Base-by-base conservation (phyloP, 2,113 vertebrate genomes). In the Numenius arquata region DNA sequence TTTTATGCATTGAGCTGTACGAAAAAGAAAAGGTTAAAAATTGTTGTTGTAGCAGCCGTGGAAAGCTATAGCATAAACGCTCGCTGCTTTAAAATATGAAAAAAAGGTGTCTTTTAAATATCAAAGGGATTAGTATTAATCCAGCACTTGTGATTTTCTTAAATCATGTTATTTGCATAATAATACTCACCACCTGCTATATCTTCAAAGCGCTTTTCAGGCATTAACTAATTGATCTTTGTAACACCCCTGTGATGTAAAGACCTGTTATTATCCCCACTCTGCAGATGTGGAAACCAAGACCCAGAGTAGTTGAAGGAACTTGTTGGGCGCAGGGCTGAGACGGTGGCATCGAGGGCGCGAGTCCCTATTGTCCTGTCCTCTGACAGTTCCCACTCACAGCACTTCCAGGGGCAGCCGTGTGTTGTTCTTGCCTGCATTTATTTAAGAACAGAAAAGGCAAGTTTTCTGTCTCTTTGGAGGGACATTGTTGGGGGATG, bases 71-170 rank as follows among this genome's bases (percentile, higher is more conserved):
- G 76, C 75, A 52, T 70, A 91, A 94, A 92, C 0, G 14, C 40
- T 92, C 25, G 43, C 73, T 96, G 66, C 92, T 97, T 96, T 92
- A 97, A 97, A 95, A 97, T 97, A 95, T 96, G 95, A 94, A 97
- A 93, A 97, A 96, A 73, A 3, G 43, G 61, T 93, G 88, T 85
- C 90, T 95, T 97, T 97, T 89, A 95, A 96, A 95, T 94, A 96
- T 96, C 97, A 97, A 96, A 96, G 92, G 88, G 95, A 96, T 96
- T 94, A 95, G 77, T 95, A 96, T 97, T 96, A 95, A 97, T 96
- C 86, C 91, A 95, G 85, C 85, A 96, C 79, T 96, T 95, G 89
- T 95, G 88, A 97, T 96, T 96, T 97, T 95, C 94, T 95, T 97
- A 95, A 97, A 96, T 93, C 71, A 11, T 81, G 82, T 95, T 73